These are phyloP conservation scores for Intellagama lesueurii DNA, from an alignment of 2,797 vertebrate genomes.

Conservation along the genomic window DNA sequence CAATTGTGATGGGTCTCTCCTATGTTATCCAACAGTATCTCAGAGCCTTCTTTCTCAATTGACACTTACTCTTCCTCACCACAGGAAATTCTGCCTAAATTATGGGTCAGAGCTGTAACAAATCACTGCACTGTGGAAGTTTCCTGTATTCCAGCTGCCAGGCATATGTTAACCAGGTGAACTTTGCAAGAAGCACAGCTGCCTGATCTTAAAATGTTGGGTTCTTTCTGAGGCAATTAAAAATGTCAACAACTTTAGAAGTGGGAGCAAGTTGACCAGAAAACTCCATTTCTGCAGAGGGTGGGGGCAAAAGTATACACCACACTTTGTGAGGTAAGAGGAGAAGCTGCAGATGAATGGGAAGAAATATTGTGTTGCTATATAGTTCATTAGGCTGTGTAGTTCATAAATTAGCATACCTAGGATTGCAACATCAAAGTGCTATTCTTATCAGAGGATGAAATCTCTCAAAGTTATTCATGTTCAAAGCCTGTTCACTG, in stretches of 20 bases:
- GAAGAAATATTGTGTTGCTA: not conserved
- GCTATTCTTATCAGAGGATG: not conserved
- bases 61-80: not conserved
- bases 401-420: not conserved
- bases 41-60: not conserved
- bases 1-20: not conserved
- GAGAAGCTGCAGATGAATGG: slow-evolving; percentile 5
- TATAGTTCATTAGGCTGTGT: too few relatives aligned
- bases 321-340: slow-evolving; percentile 2
- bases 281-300: slow-evolving; percentile 4
- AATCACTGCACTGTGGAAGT: not conserved
- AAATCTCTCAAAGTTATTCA: slow-evolving; percentile 2
- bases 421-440: not conserved
- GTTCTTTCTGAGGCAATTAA: slow-evolving; percentile 4
- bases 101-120: slow-evolving; percentile 10
- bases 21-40: not conserved
- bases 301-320: not conserved
- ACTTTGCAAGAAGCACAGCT: not conserved
- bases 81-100: slow-evolving; percentile 20
- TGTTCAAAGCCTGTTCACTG: not conserved
- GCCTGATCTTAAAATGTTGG: not conserved
- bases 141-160: not conserved
- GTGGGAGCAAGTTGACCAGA: slow-evolving; percentile 14
- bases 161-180: slow-evolving; percentile 35
- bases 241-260: not conserved